These are phyloP conservation scores for Hypomesus transpacificus DNA, from an alignment of 2,113 vertebrate genomes.

Conservation along the genomic window DNA sequence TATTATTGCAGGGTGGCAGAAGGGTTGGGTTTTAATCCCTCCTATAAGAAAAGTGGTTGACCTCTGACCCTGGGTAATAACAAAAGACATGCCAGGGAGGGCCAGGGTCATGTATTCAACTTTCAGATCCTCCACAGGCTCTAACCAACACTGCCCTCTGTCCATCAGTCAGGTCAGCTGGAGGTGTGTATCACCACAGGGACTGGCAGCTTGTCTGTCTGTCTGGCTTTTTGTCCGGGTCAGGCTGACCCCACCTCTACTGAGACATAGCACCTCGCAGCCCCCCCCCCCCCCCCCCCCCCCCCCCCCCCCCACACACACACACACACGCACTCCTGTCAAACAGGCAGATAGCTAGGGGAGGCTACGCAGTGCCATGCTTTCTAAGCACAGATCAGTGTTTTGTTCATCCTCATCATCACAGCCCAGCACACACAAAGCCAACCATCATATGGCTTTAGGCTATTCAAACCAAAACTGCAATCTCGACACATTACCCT, in stretches of 20 bases:
- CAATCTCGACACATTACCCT: slow-evolving; percentile 54
- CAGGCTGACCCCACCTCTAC: not conserved
- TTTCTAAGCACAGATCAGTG: slow-evolving; percentile 53
- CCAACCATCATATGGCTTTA: slow-evolving; percentile 45
- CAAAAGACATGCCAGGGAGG: slow-evolving; percentile 1
- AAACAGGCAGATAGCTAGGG: slow-evolving; percentile 8
- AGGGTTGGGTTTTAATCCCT: not conserved
- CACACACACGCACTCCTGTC: slow-evolving; percentile 21
- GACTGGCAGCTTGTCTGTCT: not conserved
- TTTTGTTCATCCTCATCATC: slow-evolving; percentile 47
- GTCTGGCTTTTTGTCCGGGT: too few species aligned
- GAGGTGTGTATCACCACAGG: not conserved
- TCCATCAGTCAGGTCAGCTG: not conserved
- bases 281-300: too few species aligned
- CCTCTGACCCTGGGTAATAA: slow-evolving; percentile 10
- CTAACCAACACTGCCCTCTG: not conserved
- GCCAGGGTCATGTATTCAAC: not conserved
- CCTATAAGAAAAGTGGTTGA: slow-evolving; percentile 16
- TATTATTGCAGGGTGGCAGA: not conserved
- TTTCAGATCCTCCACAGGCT: not conserved
- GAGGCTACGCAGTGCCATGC: slow-evolving; percentile 32
- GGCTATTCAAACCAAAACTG: slow-evolving; percentile 44
- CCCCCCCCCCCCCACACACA: too few species aligned
- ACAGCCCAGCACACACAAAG: slow-evolving; percentile 46
- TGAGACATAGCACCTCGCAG: not conserved